Evolutionary conservation across 2,888 invertebrate genomes (phyloP).

Genomic region (Drosophila colorata): DNA sequence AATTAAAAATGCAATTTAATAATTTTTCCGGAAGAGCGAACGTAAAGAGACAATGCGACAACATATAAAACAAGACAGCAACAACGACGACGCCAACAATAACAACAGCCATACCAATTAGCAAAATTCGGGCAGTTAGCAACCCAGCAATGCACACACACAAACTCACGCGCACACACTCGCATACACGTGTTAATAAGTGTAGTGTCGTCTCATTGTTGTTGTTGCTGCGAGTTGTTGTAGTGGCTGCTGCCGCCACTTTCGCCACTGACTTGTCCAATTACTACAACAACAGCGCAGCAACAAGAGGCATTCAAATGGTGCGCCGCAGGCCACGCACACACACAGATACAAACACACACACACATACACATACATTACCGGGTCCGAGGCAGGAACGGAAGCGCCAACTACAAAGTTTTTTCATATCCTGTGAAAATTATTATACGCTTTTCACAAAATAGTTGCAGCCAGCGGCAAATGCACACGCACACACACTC

Average conservation of each 20-base stretch:
- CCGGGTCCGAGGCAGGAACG: constrained; percentile 45
- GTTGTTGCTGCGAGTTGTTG: constrained; percentile 39
- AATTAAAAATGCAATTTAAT: constrained; percentile 68
- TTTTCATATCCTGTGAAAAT: constrained; percentile 80
- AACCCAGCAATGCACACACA: constrained; percentile 24
- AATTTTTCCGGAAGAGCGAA: constrained; percentile 29
- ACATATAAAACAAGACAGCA: constrained; percentile 39
- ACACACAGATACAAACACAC: constrained; percentile 18
- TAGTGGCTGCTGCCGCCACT: constrained; percentile 66
- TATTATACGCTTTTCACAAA: constrained; percentile 77
- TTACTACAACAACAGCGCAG: constrained; percentile 71
- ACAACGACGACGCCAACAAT: constrained; percentile 22
- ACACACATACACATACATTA: constrained; percentile 8
- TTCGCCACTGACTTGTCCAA: constrained; percentile 78
- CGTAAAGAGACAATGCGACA: constrained; percentile 39
- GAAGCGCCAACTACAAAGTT: constrained; percentile 76
- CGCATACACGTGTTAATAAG: constrained; percentile 45
- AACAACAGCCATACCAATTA: constrained; percentile 68
- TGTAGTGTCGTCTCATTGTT: constrained; percentile 45
- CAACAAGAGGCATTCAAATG: constrained; percentile 57
- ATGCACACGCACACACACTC: constrained; percentile 23
- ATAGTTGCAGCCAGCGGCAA: constrained; percentile 65
- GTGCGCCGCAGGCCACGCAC: constrained; percentile 58
- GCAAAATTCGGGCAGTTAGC: constrained; percentile 65
- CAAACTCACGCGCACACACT: constrained; percentile 9